phyloP scores from a whole-genome alignment of 1,140 invertebrate species.

The Neomicropteryx cornuta region DNA sequence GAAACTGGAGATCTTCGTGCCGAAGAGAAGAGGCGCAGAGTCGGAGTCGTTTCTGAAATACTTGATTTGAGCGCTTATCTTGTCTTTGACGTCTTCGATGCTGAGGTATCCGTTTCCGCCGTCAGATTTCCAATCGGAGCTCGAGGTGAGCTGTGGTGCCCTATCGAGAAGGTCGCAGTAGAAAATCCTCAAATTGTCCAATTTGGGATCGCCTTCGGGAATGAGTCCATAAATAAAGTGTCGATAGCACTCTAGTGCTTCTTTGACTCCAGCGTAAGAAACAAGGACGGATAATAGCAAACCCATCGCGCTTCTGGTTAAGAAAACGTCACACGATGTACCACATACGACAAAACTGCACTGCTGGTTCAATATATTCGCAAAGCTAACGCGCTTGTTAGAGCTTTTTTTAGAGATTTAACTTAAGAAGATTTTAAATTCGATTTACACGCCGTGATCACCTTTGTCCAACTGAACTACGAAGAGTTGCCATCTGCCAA shows the following conservation, averaged over 20 bases:
- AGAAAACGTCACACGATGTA: slow-evolving; percentile 15
- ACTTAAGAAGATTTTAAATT: no score
- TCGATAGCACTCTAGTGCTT: slow-evolving; percentile 47
- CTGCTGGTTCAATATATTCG: no score
- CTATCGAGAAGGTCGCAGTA: slow-evolving; percentile 28
- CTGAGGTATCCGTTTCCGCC: slow-evolving; percentile 33
- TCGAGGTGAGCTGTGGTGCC: slow-evolving; percentile 18
- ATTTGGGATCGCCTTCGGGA: slow-evolving; percentile 25
- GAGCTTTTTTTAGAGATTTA: no score
- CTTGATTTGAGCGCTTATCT: slow-evolving; percentile 26
- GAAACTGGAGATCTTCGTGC: slow-evolving; percentile 39
- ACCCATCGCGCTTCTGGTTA: slow-evolving; percentile 42
- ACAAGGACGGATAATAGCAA: slow-evolving; percentile 57
- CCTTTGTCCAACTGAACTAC: no score
- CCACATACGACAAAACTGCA: no score
- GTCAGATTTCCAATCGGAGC: slow-evolving; percentile 22
- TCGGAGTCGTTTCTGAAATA: slow-evolving; percentile 29
- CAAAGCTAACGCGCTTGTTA: no score
- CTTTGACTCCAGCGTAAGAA: slow-evolving; percentile 57
- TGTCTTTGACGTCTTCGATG: slow-evolving; percentile 29
- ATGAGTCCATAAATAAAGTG: slow-evolving; percentile 40
- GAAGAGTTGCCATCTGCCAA: no score
- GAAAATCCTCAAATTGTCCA: slow-evolving; percentile 27
- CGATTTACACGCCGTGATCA: no score
- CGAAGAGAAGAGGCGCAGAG: slow-evolving; percentile 33